Percentiles rank a stretch among this genome's conserved stretches.
phyloP scores from a whole-genome alignment of 2,797 vertebrate species.

The Bradypodion ventrale region DNA sequence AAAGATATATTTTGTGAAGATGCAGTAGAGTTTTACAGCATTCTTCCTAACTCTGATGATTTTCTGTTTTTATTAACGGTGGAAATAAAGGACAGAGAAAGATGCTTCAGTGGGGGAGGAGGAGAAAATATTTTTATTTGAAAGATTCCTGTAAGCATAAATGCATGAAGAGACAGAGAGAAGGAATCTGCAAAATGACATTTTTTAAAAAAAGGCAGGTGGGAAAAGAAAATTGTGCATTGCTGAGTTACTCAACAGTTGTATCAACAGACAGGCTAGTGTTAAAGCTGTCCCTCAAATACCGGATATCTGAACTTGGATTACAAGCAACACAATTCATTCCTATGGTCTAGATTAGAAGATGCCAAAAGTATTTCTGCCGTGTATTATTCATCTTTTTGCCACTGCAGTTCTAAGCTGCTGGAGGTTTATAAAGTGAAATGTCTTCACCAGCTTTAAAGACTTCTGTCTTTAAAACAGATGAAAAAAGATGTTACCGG shows the following conservation, averaged over 20 bases:
- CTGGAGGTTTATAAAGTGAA: too few relatives aligned
- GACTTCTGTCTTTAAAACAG: neutral
- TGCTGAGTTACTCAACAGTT: neutral
- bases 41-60: neutral
- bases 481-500: neutral
- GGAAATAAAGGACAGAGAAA: neutral
- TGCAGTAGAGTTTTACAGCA: neutral
- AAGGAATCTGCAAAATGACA: neutral
- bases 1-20: neutral
- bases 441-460: neutral
- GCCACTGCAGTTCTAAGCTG: neutral
- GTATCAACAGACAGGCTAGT: too few relatives aligned
- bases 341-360: neutral
- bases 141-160: neutral
- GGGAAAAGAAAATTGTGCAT: neutral
- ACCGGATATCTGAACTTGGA: too few relatives aligned
- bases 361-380: neutral
- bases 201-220: rapidly evolving
- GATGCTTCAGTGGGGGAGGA: neutral
- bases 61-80: constrained; percentile 1
- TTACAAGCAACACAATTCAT: neutral
- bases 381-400: neutral
- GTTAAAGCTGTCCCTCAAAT: too few relatives aligned
- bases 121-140: neutral
- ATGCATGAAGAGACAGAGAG: neutral